Base-by-base conservation (phyloP, 2,113 vertebrate species). In the Dasypus novemcinctus region DNA sequence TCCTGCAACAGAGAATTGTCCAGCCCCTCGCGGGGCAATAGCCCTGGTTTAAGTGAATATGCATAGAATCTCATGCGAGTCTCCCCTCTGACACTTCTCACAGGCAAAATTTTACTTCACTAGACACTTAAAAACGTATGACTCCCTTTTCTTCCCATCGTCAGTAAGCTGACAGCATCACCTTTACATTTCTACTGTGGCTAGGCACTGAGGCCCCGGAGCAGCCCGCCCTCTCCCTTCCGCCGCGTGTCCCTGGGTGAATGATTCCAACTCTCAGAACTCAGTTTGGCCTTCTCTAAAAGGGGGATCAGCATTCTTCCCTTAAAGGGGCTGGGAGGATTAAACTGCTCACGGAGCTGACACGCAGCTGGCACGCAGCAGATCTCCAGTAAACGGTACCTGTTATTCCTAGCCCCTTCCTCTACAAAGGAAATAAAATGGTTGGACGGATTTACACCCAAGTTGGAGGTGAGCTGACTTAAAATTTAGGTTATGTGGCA, bases 371-470 rank as follows among this genome's bases (percentile, higher is more conserved):
- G 64, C 66, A 54, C 2, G 1, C 0, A 49, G 36, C 46, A 66
- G 64, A 66, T 27, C 74, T 71, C 72, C 46, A 11, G 0, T 8
- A 52, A 36, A 15, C 10, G 23, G 11, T 4, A 13, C 4, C 68
- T 33, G 12, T 49, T 15, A 0, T 9, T 11, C 0, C 0, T 3
- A 4, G 0, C 1, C 1, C 31, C 23, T 5, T 36, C n/a, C 23
- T 3, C 0, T 1, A 4, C 5, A 27, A 76, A 76, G 36, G 69
- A 36, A 36, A 17, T 5, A 7, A 36, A 23, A n/a, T 5, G 7
- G 46, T 5, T 43, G 29, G 27, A 0, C 5, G n/a, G 79, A 8
- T 41, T 81, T 36, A 27, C 27, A 29, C 7, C 23, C 29, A 23
- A 21, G 17, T 12, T 43, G 52, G 49, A 82, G 36, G 74, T 17